Evolutionary conservation across 2,113 vertebrate species (phyloP).

Genomic region (Nycticryphes semicollaris): DNA sequence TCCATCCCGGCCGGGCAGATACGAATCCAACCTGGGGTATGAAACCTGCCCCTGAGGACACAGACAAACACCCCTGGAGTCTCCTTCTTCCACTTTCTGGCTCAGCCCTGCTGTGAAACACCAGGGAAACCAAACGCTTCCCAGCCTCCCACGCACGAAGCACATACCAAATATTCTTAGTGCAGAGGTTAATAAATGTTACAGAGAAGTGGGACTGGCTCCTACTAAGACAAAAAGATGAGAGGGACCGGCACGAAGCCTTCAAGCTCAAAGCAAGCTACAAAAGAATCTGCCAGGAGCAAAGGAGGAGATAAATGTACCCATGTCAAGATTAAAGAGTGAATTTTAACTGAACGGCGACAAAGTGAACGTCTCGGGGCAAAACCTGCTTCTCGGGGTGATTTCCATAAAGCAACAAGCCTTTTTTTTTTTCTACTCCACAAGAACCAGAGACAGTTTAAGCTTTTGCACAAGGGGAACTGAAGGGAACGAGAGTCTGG

Average conservation of each 20-base stretch:
- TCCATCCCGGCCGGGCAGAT: neutral
- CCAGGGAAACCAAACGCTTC: neutral
- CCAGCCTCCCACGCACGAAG: neutral
- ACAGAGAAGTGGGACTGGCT: neutral
- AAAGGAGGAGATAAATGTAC: neutral
- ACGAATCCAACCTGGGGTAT: fast-evolving
- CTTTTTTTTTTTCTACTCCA: neutral
- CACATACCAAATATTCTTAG: neutral
- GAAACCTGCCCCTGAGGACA: neutral
- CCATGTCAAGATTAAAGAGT: neutral
- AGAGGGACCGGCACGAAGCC: neutral
- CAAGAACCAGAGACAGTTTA: neutral
- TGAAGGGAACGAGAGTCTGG: neutral
- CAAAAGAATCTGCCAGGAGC: neutral
- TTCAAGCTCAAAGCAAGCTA: neutral
- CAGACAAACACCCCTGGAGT: neutral
- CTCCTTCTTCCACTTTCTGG: neutral
- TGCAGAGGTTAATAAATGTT: neutral
- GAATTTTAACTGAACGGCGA: neutral
- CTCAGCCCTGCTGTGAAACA: neutral
- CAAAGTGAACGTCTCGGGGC: fast-evolving
- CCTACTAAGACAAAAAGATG: neutral
- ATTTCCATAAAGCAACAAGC: neutral
- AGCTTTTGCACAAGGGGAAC: neutral
- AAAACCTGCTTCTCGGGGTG: neutral